phyloP scores from a whole-genome alignment of 2,113 vertebrate species.

The Psilopsiagon aymara region DNA sequence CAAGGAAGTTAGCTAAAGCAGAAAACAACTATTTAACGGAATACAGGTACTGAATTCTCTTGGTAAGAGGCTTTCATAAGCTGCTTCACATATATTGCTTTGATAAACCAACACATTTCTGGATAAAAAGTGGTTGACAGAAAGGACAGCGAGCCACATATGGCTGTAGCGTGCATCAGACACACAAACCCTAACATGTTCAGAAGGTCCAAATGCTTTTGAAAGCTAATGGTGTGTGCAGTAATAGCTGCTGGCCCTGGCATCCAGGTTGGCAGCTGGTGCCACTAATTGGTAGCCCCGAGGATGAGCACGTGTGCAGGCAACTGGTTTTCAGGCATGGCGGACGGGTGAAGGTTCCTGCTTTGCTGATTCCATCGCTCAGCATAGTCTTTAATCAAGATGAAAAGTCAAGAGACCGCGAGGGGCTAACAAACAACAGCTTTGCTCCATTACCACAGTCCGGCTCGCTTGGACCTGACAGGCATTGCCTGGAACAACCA shows the following conservation, averaged over 20 bases:
- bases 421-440: slow-evolving; percentile 46
- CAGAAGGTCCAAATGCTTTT: slow-evolving; percentile 69
- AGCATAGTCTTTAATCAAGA: slow-evolving; percentile 68
- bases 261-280: slow-evolving; percentile 60
- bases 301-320: slow-evolving; percentile 31
- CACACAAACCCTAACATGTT: slow-evolving; percentile 6
- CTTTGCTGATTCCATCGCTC: slow-evolving; percentile 14
- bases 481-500: neutral
- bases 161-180: slow-evolving; percentile 18
- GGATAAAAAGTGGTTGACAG: neutral
- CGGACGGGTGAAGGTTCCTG: neutral
- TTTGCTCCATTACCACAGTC: neutral
- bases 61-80: neutral
- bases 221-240: slow-evolving; percentile 71
- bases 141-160: slow-evolving; percentile 25
- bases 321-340: neutral
- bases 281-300: slow-evolving; percentile 67
- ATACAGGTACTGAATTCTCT: neutral
- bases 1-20: neutral
- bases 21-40: neutral
- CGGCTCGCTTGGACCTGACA: neutral
- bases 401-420: slow-evolving; percentile 15
- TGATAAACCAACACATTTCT: neutral
- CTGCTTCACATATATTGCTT: neutral
- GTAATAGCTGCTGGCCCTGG: slow-evolving; percentile 68